A percentile compares a stretch with the other conserved stretches of the same genome.
phyloP scores from a whole-genome alignment of 2,797 vertebrate genomes.

The Chloroceryle amazona region DNA sequence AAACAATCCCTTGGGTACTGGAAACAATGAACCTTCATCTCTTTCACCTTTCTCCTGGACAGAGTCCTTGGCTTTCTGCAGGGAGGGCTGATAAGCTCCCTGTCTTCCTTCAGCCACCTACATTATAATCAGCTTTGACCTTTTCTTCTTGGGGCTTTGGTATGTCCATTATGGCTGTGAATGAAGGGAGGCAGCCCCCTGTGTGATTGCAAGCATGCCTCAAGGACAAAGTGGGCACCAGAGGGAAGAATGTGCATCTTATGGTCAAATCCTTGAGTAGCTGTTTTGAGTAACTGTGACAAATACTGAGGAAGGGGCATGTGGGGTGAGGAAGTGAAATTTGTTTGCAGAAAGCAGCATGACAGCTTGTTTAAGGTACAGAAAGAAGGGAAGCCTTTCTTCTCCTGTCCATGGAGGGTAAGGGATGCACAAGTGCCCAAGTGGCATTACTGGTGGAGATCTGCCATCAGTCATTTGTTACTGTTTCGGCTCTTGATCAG shows the following conservation, averaged over 20 bases:
- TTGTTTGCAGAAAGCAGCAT: neutral
- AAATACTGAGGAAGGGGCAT: neutral
- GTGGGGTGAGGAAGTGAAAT: neutral
- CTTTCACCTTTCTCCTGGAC: neutral
- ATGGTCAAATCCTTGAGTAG: neutral
- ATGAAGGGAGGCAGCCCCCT: neutral
- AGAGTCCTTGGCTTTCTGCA: neutral
- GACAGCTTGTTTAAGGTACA: accelerated
- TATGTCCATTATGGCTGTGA: neutral
- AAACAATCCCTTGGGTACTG: neutral
- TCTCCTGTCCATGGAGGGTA: accelerated
- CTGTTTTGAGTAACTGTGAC: neutral
- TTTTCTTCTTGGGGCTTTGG: neutral
- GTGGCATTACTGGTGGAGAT: accelerated
- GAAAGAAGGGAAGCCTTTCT: neutral
- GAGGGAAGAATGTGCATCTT: neutral
- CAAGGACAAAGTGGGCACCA: accelerated
- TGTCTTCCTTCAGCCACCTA: neutral
- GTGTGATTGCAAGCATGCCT: neutral
- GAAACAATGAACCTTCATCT: neutral
- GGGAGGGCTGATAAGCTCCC: neutral
- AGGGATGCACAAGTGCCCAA: neutral
- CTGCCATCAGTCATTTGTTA: neutral
- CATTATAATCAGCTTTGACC: neutral
- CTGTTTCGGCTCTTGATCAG: neutral